Evolutionary conservation across 1,140 invertebrate species (phyloP), one percentile per base, ranked within the genome.

Genomic region (Eriosoma lanigerum): DNA sequence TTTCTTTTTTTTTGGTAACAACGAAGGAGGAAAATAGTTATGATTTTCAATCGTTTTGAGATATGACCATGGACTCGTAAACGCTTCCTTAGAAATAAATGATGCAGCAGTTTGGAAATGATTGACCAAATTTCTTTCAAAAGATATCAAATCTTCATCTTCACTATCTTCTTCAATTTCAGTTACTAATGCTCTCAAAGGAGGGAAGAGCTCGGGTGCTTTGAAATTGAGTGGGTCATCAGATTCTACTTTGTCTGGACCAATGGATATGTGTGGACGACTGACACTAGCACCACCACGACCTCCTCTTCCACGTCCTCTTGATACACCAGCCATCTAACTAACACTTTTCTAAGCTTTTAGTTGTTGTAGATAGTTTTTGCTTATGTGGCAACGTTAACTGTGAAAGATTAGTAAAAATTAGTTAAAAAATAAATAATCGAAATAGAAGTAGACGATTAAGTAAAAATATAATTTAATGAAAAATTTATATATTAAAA

Each of bases 121-220:
- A 3, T 68, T 78, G 1, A 56, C 62, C 21, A 82, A 64, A 3
- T 29, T 52, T 46, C 73, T 58, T 80, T 80, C 54, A 44, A 80
- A 78, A 24, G 32, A 32, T 32, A 80, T 80, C 19, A 50, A 50
- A 50, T 82, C 81, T 21, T 82, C 81, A 54, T 82, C 81, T 70
- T 81, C 76, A 62, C 73, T 81, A 56, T 82, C 81, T 50, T 81
- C 68, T 26, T 80, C 62, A 64, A 83, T 82, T 24, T 64, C 54
- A 38, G 73, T 82, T 50, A 81, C 70, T 70, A 60, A 78, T n/a
- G 72, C 46, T 44, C 73, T 29, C 48, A 81, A 56, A 24, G 56
- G 48, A 2, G 81, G 81, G 54, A 76, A 81, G 17, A 75, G 70
- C 68, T 73, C 73, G 19, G 81, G 62, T 38, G 81, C 32, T 73